Evolutionary conservation across 2,113 vertebrate species (phyloP), one percentile per base, ranked within the genome.

Genomic region (Polyodon spathula): DNA sequence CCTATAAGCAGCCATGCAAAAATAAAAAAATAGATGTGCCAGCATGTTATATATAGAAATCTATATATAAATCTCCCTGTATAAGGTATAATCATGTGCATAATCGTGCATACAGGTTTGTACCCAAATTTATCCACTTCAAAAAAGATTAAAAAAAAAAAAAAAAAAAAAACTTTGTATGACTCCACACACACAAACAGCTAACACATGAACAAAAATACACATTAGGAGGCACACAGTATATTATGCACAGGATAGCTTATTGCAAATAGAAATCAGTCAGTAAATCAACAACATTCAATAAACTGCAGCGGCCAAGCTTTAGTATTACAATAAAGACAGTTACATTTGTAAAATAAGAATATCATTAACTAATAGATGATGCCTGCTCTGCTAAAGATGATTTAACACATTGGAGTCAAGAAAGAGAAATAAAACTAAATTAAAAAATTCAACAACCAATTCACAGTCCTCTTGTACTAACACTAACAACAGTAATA

Each of bases 1-100:
- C 0, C 51, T 63, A 63, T 51, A 58, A 61, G 41, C 17, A 67
- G 44, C 67, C 60, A 16, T 53, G 41, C 60, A 44, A 7, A 44
- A 7, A 44, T 12, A 44, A 2, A 44, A 44, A 44, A 44, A 44
- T 44, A 44, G 4, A 12, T 2, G 7, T 44, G 42, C 4, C 42
- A 2, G 42, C 42, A 44, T 44, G 42, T 12, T n/a, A n/a, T n/a
- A n/a, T n/a, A n/a, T n/a, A n/a, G n/a, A n/a, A n/a, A n/a, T n/a
- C 4, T 44, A 2, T 12, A 44, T 44, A 44, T 44, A 44, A 44
- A 12, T 44, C 2, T 4, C 42, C 42, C 7, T 9, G 7, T 9
- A 44, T 44, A 44, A 44, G 11, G 11, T 44, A 44, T 12, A 44
- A 7, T 44, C 42, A 44, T 9, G 11, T 44, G 42, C 11, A 44